Percentiles rank a stretch among this genome's conserved stretches.
Evolutionary conservation across 1,140 invertebrate species (phyloP).

Genomic region (Campoletis sonorensis): DNA sequence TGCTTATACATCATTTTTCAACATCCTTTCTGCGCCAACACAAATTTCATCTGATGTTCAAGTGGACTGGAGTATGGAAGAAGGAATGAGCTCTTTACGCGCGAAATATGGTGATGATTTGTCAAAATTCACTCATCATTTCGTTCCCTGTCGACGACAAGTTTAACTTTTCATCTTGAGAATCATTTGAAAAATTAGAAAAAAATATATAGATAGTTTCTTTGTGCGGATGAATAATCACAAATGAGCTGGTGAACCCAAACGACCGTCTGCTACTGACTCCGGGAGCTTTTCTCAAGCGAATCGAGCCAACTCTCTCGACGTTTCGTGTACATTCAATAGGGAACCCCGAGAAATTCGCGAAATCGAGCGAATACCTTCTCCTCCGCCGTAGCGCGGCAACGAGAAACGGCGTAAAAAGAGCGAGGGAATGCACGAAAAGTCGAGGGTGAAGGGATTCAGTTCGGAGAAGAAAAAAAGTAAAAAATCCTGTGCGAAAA

Average conservation of each 20-base stretch:
- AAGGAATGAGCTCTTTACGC: neutral
- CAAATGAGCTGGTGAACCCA: neutral
- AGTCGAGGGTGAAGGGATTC: neutral
- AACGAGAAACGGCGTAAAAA: conserved; percentile 7
- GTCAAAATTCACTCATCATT: neutral
- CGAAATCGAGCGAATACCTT: conserved; percentile 25
- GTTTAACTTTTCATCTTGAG: too few relatives aligned
- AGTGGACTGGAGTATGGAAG: neutral
- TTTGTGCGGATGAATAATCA: neutral
- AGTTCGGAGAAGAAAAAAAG: conserved; percentile 2
- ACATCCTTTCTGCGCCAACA: neutral
- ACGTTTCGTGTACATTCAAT: conserved; percentile 10
- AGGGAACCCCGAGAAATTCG: conserved; percentile 14
- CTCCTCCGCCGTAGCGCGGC: neutral
- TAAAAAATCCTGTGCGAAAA: conserved; percentile 9
- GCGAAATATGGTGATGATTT: neutral
- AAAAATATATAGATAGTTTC: neutral
- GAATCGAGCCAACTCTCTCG: neutral
- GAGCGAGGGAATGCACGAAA: conserved; percentile 2
- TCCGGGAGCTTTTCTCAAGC: neutral
- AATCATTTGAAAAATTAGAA: too few relatives aligned
- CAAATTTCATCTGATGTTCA: neutral
- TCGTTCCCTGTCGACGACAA: too few relatives aligned
- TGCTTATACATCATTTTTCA: conserved; percentile 30
- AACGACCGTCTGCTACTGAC: conserved; percentile 17